Base-by-base conservation (phyloP, 2,888 invertebrate genomes). In the Brenthis hecate region DNA sequence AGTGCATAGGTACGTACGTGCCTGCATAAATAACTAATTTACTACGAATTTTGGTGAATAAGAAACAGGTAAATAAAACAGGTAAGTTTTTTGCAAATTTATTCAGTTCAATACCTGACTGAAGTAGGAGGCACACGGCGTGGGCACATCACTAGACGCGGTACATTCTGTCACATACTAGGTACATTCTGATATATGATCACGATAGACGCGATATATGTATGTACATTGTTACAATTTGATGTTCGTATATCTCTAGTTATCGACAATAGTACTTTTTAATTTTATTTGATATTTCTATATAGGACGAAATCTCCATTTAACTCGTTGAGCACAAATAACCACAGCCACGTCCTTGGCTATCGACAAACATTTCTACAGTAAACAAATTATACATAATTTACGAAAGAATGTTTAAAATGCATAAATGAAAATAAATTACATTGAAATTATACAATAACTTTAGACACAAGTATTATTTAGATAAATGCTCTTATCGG, bases 81-180 rank as follows among this genome's bases (percentile, higher is more conserved):
- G 2, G 36, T 43, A 8, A 8, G 36, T 43, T 43, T 43, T 43
- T 62, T 62, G 32, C 5, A 62, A 54, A 62, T 62, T 62, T 62
- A 62, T 62, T 62, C 53, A 54, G 62, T 62, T 62, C 62, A 19
- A 23, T 23, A 13, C 36, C 62, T 53, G 54, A 43, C 53, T 62
- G 53, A 23, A 23, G 36, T 36, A 36, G 62, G 36, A 54, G 54
- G 36, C 62, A 53, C 19, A 11, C 6, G 53, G 36, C 61, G 51
- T 6, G 50, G 32, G 36, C 2, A 43, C 36, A 8, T 43, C 36
- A 43, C 36, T 43, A 43, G 36, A 11, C 36, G 36, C 36, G 36
- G 36, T 43, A 43, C 36, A 43, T 1, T 36, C 56, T 32, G 50
- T 50, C 23, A 50, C n/a, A n/a, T 36, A 43, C 8, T 43, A 19